Conservation (phyloP, 2,113 vertebrate species). For the Nyctibius bracteatus region DNA sequence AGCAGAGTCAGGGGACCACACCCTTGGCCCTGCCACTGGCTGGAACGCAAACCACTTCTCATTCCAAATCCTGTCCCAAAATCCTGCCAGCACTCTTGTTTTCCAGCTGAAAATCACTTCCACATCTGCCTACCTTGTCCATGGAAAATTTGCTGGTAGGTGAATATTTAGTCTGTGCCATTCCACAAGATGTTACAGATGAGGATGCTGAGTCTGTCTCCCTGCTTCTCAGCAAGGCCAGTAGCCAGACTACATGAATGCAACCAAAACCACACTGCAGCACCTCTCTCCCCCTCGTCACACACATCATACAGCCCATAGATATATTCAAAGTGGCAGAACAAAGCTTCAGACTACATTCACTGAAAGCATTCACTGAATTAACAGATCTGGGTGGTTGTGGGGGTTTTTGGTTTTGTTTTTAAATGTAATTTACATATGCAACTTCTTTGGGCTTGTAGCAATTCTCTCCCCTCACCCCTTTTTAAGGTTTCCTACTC, state of each 20-base stretch:
- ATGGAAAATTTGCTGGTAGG: not conserved
- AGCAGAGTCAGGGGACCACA: slow-evolving; percentile 4
- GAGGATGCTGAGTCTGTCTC: not conserved
- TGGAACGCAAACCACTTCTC: not conserved
- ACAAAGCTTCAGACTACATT: not conserved
- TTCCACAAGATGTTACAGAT: not conserved
- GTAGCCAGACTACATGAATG: not conserved
- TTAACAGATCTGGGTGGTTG: not conserved
- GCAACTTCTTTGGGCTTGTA: not conserved
- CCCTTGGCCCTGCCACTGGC: slow-evolving; percentile 19
- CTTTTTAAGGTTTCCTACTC: not conserved
- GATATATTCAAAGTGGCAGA: not conserved
- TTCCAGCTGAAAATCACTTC: not conserved
- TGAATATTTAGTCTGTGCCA: not conserved
- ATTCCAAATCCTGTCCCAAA: not conserved
- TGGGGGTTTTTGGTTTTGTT: not conserved
- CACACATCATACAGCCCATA: not conserved
- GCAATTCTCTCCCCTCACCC: not conserved
- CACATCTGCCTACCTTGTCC: not conserved
- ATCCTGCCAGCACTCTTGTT: not conserved
- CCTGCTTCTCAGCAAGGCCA: not conserved
- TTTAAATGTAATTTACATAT: not conserved
- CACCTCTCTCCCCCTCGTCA: not conserved
- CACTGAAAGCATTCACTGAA: not conserved
- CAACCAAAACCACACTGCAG: not conserved